Evolutionary conservation across 2,797 vertebrate genomes (phyloP), one percentile per base, ranked within the genome.

Genomic region (Cynopterus sphinx): DNA sequence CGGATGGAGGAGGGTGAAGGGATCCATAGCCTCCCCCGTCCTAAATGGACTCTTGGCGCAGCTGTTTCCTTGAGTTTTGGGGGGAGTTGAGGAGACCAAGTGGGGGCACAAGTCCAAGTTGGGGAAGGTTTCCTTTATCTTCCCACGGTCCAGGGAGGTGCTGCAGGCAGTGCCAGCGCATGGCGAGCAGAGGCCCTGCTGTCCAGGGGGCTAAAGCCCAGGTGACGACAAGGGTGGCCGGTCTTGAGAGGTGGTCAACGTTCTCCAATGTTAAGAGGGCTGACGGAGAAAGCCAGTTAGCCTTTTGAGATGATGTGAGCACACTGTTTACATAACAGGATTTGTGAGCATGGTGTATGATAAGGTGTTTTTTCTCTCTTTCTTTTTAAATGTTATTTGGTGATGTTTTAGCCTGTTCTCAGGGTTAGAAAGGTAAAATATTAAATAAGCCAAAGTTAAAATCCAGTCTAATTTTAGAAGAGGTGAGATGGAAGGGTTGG

Each of bases 261-360:
- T 39, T 51, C 59, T 81, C 21, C 39, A 46, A 19, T 2, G 7
- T 49, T 71, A 28, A 57, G 49, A 6, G 68, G 4, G 28, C 31
- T n/a, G 26, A 59, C 26, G 46, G 74, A 51, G 83, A 88, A 87
- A 77, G 13, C 17, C 61, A 24, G 46, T 28, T 31, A 71, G 53
- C 79, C 78, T 73, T 53, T 16, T 21, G 33, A 68, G 84, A 73
- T 41, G 49, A 49, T 83, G 13, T 11, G 59, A 82, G 68, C 85
- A 59, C 26, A 41, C 10, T 39, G 3, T 70, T 71, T 39, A 67
- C 15, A 0, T 26, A 28, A 51, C 57, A 70, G 26, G 19, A 15
- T 77, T 55, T 57, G 26, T 36, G 13, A 93, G 33, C 2, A 1
- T 53, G 39, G 24, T 43, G n/a, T 55, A 75, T 33, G 33, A 36